Evolutionary conservation across 2,113 vertebrate species (phyloP), one percentile per base, ranked within the genome.

Genomic region (Saimiri boliviensis): DNA sequence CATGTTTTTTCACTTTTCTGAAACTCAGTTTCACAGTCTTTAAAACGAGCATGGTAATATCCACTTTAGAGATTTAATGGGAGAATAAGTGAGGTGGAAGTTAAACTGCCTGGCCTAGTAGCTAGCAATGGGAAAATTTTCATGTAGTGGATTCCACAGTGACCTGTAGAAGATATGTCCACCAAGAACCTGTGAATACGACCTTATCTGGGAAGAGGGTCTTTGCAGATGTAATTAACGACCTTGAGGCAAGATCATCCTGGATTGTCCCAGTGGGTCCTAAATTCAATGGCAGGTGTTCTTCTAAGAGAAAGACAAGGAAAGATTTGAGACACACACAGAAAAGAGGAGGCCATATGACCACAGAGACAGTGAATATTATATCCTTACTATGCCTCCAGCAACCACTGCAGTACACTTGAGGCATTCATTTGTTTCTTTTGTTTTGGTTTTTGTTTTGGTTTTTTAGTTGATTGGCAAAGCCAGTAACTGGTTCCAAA

Each of bases 1-100:
- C 45, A 92, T 76, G 32, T 91, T 91, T 97, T 83, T 96, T 68
- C 81, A 27, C 17, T 9, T 42, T 30, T 91, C 70, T 66, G 21
- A 91, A 89, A 90, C 86, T 88, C 96, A 27, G 76, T 47, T 86
- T 92, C 82, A 37, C 76, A 11, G 20, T 93, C 91, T 94, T 81
- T 96, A 95, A 97, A 92, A 94, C n/a, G 84, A 89, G 27, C 25
- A n/a, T 1, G 20, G 17, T 42, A n/a, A 71, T 10, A 63, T 2
- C 68, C 47, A 14, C 42, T 47, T 84, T n/a, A 76, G 77, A 89
- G n/a, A 68, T 58, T 30, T 3, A 37, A 3, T 14, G 12, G 45
- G 58, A 88, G 60, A 47, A 32, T 35, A 32, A n/a, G 30, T 74
- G 20, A 52, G 19, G 49, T 32, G n/a, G 88, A 76, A 68, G 0